A percentile compares a stretch with the other conserved stretches of the same genome.
phyloP scores from a whole-genome alignment of 1,140 invertebrate genomes.

The Belonocnema kinseyi region DNA sequence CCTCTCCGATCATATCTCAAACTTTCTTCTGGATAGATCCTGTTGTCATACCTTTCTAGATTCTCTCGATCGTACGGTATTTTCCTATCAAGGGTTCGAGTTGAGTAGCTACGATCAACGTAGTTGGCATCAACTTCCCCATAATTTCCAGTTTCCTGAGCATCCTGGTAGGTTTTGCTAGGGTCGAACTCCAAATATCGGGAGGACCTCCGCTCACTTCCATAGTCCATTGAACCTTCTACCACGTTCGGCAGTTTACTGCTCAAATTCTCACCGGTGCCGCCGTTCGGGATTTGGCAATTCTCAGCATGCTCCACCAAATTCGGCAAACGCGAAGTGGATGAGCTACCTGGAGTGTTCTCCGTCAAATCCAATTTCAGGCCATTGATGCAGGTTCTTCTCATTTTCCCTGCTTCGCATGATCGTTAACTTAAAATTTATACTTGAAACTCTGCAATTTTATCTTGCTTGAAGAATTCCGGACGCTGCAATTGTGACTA shows the following conservation, averaged over 20 bases:
- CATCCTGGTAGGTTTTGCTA: conserved; percentile 44
- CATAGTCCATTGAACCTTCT: conserved; percentile 80
- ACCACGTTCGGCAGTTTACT: conserved; percentile 74
- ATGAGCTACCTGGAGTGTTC: conserved; percentile 73
- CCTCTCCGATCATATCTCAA: conserved; percentile 62
- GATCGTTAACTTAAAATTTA: conserved; percentile 52
- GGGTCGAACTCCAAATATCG: conserved; percentile 70
- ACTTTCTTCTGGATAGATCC: conserved; percentile 68
- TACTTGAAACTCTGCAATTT: neutral
- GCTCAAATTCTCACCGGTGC: conserved; percentile 71
- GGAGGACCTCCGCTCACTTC: conserved; percentile 76
- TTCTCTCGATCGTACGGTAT: conserved; percentile 60
- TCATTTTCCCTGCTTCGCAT: conserved; percentile 73
- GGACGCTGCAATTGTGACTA: too few relatives aligned
- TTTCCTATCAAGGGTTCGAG: conserved; percentile 64
- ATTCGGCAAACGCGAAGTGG: conserved; percentile 67
- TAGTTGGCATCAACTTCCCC: conserved; percentile 54
- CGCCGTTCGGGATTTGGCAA: conserved; percentile 54
- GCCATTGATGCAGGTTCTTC: conserved; percentile 70
- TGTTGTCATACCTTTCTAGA: conserved; percentile 67
- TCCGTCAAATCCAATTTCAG: conserved; percentile 73
- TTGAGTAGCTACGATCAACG: conserved; percentile 50
- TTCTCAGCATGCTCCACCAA: conserved; percentile 72
- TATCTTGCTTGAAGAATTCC: neutral
- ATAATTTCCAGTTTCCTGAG: conserved; percentile 39